phyloP scores from a whole-genome alignment of 2,113 vertebrate species.

The Gnathonemus longibarbis region DNA sequence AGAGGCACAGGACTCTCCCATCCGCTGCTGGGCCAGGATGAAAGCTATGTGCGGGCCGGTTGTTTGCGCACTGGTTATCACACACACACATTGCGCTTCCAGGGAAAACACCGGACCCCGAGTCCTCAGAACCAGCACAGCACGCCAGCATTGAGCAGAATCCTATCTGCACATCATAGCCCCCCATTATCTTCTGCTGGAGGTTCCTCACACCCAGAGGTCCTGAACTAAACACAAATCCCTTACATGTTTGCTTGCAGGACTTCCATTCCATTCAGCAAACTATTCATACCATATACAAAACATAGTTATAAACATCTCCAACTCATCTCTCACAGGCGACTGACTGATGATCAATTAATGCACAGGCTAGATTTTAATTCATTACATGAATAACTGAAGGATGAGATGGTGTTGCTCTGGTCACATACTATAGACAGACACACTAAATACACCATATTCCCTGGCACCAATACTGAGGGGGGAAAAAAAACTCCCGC shows the following conservation, averaged over 20 bases:
- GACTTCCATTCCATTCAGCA: background rate
- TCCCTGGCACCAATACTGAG: background rate
- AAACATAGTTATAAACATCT: background rate
- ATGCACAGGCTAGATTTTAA: background rate
- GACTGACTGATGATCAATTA: background rate
- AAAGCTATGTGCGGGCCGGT: background rate
- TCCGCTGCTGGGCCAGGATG: background rate
- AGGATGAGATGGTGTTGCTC: background rate
- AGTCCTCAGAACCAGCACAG: background rate
- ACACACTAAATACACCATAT: background rate
- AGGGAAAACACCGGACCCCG: background rate
- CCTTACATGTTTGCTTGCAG: background rate
- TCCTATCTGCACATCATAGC: background rate
- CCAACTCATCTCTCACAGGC: background rate
- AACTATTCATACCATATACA: background rate
- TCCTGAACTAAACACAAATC: background rate
- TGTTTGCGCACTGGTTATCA: background rate
- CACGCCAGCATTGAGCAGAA: background rate
- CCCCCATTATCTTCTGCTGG: background rate
- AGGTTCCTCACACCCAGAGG: background rate
- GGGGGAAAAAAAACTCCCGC: background rate
- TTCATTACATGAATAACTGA: background rate
- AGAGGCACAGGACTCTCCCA: background rate
- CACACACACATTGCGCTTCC: background rate
- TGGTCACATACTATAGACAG: background rate